A percentile compares a stretch with the other conserved stretches of the same genome.
phyloP scores from a whole-genome alignment of 2,888 invertebrate species.

The Sphaerophoria rueppellii region DNA sequence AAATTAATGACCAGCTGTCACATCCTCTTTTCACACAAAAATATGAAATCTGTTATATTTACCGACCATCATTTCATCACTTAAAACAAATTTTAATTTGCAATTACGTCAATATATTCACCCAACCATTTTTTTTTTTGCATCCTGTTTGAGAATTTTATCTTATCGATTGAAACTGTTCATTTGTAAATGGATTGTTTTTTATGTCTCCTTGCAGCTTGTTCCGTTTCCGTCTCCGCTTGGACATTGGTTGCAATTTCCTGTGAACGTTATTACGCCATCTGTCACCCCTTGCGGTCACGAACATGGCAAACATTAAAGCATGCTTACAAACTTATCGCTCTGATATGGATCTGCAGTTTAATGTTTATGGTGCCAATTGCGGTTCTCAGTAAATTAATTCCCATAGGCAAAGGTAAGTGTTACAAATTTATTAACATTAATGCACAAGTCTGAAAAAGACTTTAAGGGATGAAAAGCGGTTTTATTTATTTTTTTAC shows the following conservation, averaged over 20 bases:
- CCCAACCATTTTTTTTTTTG: background rate
- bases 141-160: too few species aligned
- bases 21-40: too few species aligned
- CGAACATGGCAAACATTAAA: conserved; percentile 88
- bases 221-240: conserved; percentile 88
- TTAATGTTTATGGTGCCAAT: conserved; percentile 85
- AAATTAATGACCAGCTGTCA: too few species aligned
- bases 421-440: background rate
- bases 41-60: too few species aligned
- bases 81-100: too few species aligned
- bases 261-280: conserved; percentile 88
- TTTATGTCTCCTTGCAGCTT: conserved; percentile 82
- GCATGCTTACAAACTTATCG: conserved; percentile 87
- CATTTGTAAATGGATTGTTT: background rate
- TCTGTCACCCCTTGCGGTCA: conserved; percentile 88
- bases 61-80: too few species aligned
- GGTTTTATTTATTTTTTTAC: too few species aligned
- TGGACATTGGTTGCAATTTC: conserved; percentile 89
- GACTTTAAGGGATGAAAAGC: too few species aligned
- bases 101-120: too few species aligned
- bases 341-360: conserved; percentile 85
- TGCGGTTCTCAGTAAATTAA: conserved; percentile 83
- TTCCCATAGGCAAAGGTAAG: conserved; percentile 81
- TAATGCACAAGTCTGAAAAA: too few species aligned
- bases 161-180: too few species aligned